phyloP scores from a whole-genome alignment of 2,797 vertebrate species.

The Erethizon dorsatum region DNA sequence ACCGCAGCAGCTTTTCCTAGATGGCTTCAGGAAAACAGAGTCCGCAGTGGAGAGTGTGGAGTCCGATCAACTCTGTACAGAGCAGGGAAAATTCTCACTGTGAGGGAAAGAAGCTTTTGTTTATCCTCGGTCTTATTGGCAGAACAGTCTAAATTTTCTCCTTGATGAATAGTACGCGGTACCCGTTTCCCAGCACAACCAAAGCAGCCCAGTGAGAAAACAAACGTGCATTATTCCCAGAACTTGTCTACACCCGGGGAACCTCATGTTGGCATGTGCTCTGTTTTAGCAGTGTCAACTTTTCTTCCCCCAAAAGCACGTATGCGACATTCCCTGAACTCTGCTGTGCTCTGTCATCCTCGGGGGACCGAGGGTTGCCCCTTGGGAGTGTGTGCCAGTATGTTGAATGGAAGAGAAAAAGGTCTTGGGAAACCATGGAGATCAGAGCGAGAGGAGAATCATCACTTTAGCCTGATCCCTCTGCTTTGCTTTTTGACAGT shows the following conservation, averaged over 20 bases:
- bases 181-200: neutral
- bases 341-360: neutral
- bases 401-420: neutral
- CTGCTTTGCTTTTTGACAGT: neutral
- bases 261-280: fast-evolving
- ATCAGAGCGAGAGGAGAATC: too few species aligned
- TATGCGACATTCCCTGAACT: neutral
- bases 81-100: neutral
- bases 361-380: too few species aligned
- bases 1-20: fast-evolving
- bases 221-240: neutral
- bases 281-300: fast-evolving
- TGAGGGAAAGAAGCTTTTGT: neutral
- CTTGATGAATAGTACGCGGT: neutral
- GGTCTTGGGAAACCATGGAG: neutral
- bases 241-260: too few species aligned
- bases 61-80: neutral
- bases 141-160: neutral
- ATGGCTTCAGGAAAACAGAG: neutral
- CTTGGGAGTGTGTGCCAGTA: neutral
- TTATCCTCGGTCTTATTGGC: neutral
- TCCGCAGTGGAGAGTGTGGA: neutral
- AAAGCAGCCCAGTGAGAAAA: neutral
- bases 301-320: neutral
- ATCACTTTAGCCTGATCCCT: neutral